Percentiles rank a stretch among this genome's conserved stretches.
phyloP scores from a whole-genome alignment of 2,113 vertebrate species.

The Ailurus styani region DNA sequence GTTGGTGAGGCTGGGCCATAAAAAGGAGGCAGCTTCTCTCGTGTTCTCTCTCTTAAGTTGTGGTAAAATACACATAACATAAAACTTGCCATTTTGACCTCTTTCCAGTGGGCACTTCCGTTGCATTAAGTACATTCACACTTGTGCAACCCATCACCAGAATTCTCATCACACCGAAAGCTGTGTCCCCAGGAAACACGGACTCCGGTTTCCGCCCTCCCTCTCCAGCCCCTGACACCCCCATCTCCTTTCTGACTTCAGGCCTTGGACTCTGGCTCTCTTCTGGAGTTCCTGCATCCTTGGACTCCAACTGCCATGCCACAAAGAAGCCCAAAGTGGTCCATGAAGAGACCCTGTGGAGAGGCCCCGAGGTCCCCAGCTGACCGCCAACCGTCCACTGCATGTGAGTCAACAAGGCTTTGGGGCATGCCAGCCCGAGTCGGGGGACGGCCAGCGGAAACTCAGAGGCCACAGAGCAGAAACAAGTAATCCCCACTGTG shows the following conservation, averaged over 20 bases:
- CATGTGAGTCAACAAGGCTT: neutral
- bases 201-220: neutral
- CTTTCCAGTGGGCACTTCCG: neutral
- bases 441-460: neutral
- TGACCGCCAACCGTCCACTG: rapidly evolving
- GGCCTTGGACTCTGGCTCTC: neutral
- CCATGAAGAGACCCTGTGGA: neutral
- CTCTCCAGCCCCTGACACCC: neutral
- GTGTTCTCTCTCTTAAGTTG: neutral
- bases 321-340: neutral
- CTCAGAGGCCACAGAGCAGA: neutral
- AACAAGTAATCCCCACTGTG: neutral
- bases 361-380: neutral
- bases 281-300: neutral
- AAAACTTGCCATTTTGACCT: neutral
- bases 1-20: neutral
- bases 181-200: neutral
- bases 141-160: neutral
- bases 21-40: neutral
- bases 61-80: neutral
- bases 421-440: neutral
- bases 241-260: neutral
- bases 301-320: neutral
- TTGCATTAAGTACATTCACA: neutral
- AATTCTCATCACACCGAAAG: neutral